These are phyloP conservation scores for Nasonovia ribisnigri DNA, from an alignment of 2,888 invertebrate genomes.

Conservation along the genomic window DNA sequence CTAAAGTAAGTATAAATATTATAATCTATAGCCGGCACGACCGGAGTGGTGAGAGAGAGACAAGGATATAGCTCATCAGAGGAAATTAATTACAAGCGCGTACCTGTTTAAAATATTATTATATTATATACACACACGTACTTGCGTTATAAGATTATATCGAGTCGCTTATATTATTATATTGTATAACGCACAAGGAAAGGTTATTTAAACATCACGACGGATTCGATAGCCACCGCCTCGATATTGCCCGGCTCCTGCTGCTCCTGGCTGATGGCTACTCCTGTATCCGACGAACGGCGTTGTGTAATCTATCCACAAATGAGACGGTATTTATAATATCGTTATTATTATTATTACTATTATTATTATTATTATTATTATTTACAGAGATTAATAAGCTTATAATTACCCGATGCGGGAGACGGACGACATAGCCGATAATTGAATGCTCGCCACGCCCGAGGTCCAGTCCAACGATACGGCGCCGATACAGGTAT, in stretches of 20 bases:
- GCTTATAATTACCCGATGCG: conserved; percentile 48
- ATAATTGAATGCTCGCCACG: conserved; percentile 51
- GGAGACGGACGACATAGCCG: not conserved
- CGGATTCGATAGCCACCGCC: not conserved
- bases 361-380: not conserved
- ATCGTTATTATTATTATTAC: not conserved
- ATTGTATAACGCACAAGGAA: not conserved
- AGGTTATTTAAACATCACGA: conserved; percentile 14
- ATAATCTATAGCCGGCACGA: not conserved
- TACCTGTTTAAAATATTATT: not conserved
- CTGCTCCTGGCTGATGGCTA: not conserved
- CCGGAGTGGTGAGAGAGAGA: not conserved
- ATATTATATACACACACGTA: not conserved
- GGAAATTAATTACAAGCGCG: conserved; percentile 8
- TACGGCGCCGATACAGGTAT: not conserved
- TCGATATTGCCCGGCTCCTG: not conserved
- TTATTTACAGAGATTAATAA: conserved; percentile 59
- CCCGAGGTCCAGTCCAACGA: not conserved
- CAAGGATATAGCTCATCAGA: not conserved
- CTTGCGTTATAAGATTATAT: not conserved
- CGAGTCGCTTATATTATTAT: not conserved
- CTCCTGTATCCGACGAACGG: not conserved
- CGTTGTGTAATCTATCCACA: not conserved
- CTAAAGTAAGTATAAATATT: not conserved
- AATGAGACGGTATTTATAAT: not conserved